Percentiles rank a stretch among this genome's conserved stretches.
These are phyloP conservation scores for Pseudopipra pipra DNA, from an alignment of 2,113 vertebrate genomes.

Conservation along the genomic window DNA sequence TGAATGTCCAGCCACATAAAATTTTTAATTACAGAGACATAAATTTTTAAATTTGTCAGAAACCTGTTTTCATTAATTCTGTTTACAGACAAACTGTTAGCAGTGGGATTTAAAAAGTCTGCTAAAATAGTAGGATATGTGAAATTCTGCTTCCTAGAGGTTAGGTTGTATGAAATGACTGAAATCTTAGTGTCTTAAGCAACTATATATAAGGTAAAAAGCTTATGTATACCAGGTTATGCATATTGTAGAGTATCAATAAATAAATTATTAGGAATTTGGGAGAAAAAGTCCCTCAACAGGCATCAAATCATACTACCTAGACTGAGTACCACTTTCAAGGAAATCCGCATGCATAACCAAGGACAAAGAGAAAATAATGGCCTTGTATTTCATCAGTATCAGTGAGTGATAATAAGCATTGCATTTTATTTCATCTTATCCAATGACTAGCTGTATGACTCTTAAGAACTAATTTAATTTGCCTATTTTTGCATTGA, in stretches of 20 bases:
- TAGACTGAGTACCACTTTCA: not conserved
- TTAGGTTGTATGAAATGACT: not conserved
- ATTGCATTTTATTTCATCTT: not conserved
- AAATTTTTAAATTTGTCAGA: not conserved
- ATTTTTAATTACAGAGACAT: not conserved
- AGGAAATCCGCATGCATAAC: not conserved
- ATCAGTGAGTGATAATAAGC: not conserved
- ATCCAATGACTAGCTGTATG: not conserved
- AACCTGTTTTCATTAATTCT: not conserved
- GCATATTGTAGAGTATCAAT: not conserved
- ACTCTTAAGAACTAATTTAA: not conserved
- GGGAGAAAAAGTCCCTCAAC: not conserved
- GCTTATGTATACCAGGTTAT: not conserved
- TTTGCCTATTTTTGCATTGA: not conserved
- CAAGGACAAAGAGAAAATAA: not conserved
- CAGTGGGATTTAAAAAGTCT: not conserved
- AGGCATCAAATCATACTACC: not conserved
- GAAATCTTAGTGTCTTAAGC: not conserved
- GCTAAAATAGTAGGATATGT: not conserved
- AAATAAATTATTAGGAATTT: not conserved
- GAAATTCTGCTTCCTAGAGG: not conserved
- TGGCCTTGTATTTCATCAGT: not conserved
- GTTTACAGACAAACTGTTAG: not conserved
- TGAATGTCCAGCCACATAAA: not conserved
- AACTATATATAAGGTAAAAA: not conserved